Base-by-base conservation (phyloP, 2,113 vertebrate species). In the Addax nasomaculatus region DNA sequence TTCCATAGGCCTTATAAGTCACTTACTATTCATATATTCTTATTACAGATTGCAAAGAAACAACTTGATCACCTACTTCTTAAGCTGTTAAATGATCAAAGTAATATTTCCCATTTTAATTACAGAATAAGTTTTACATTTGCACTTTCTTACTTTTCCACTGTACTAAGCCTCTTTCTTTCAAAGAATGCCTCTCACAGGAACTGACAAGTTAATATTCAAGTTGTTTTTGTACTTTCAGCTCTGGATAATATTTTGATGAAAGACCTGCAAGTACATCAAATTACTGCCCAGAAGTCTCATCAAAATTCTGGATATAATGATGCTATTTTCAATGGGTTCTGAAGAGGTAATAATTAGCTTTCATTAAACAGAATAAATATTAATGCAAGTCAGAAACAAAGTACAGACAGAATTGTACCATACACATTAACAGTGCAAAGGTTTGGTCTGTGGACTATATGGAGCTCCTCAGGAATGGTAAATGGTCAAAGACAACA, bases 311-410 rank as follows among this genome's bases (percentile, higher is more conserved):
- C 89, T 95, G 49, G 88, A 83, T 83, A 55, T 29, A 87, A 73
- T 60, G n/a, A 87, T 19, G 51, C 33, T 79, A 53, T 89, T 93
- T 96, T 93, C 80, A 91, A 58, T 87, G 57, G 88, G 23, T 51
- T 92, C 70, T 96, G 79, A 96, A 95, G 49, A 83, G 43, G 47
- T 89, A 87, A 79, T 95, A 83, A 94, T 97, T 91, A 83, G 57
- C 58, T 93, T 96, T 93, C 79, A 90, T 96, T 90, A 93, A 96
- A 90, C 36, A 87, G 43, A 89, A 92, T 60, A 93, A 95, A 95
- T 89, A 97, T 85, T 95, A 83, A 87, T 62, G 55, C 19, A 87
- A 87, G 23, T 16, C 90, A 93, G 84, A 96, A 96, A 87, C 33
- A 89, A 81, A 95, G 57, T 76, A 64, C 81, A 93, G 89, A 45